Conservation (phyloP, 2,888 invertebrate genomes). For the Drepanosiphum platanoidis region DNA sequence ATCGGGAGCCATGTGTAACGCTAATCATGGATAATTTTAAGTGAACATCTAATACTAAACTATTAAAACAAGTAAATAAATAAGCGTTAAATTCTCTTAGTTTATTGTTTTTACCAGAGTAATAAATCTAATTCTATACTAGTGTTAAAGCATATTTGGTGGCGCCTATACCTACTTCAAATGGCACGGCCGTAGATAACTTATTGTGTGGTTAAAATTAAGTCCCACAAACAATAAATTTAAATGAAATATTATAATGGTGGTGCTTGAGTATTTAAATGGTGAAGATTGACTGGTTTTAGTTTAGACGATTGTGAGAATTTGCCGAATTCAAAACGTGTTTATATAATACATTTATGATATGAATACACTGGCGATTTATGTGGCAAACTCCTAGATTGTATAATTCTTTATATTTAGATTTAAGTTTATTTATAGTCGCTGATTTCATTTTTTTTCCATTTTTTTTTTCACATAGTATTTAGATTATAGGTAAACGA, state of each 20-base stretch:
- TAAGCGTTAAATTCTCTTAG: neutral
- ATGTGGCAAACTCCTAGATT: neutral
- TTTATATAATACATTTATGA: conserved; percentile 8
- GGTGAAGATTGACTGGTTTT: conserved; percentile 19
- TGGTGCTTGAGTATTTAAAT: neutral
- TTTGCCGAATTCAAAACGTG: neutral
- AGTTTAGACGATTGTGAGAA: neutral
- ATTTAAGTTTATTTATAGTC: neutral
- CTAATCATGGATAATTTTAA: neutral
- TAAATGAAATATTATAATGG: neutral
- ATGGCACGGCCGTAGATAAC: neutral
- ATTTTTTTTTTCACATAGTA: neutral
- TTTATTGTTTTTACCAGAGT: neutral
- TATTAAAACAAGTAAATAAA: neutral
- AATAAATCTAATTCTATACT: neutral
- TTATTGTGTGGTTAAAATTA: conserved; percentile 18
- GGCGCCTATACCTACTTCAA: neutral
- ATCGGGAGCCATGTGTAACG: no score
- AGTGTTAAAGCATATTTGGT: neutral
- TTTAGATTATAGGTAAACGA: no score
- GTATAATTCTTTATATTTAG: conserved; percentile 6
- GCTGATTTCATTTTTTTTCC: neutral
- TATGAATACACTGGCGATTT: neutral
- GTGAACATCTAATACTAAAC: neutral
- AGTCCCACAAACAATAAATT: conserved; percentile 2